Evolutionary conservation across 2,113 vertebrate genomes (phyloP), one percentile per base, ranked within the genome.

Genomic region (Cavia porcellus): DNA sequence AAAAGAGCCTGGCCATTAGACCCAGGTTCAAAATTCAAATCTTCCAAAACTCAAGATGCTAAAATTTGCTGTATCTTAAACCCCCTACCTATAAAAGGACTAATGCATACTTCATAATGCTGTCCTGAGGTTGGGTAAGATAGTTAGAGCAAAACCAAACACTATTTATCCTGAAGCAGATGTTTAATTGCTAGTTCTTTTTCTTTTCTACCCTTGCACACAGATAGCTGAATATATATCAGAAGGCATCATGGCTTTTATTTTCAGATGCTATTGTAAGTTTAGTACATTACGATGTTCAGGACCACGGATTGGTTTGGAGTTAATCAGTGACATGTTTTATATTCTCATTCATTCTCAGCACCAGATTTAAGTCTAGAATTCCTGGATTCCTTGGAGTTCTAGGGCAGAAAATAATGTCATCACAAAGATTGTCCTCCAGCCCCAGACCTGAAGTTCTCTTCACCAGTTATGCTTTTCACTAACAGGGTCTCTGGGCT

Each of bases 301-400:
- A 12, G 32, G 9, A 14, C 4, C 55, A 90, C 17, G 45, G 14
- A 89, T 96, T 5, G 32, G 6, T 74, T 55, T 4, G 19, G 42
- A 90, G 7, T 50, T 94, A 66, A 84, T 50, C 47, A 72, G 20
- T 24, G 83, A 4, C 38, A 81, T 42, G 38, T 50, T 90, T 92
- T 66, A 42, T 66, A 77, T 6, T 86, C 62, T 72, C 17, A 24
- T n/a, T 68, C 50, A 62, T 74, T 28, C 42, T 84, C 74, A 85
- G 79, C 72, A 94, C 52, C 83, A 95, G 0, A 0, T 62, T 93
- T 68, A 79, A 70, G 75, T 96, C 38, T 86, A 95, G 68, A 96
- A 80, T 89, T 95, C 35, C 68, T 93, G 55, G 10, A 93, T 75
- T 96, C 15, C n/a, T 92, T 38, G 25, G 30, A 83, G 25, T 81